Evolutionary conservation across 2,113 vertebrate species (phyloP), one percentile per base, ranked within the genome.

Genomic region (Tupaia tana): DNA sequence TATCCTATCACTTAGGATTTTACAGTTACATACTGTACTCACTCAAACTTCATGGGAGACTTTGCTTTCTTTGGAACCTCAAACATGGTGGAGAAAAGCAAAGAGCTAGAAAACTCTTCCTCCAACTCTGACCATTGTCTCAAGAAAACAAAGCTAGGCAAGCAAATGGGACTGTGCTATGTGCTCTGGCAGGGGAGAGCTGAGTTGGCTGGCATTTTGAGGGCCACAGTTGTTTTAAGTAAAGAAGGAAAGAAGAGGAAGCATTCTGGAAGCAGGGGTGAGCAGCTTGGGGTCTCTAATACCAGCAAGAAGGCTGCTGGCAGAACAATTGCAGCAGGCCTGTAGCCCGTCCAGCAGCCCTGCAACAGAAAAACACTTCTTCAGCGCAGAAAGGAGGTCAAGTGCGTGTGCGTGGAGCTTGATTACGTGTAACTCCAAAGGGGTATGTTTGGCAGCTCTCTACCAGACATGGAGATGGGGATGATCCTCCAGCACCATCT

Each of bases 371-470:
- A 83, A 63, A 6, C 43, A 31, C 24, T 14, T 12, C 27, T 31
- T 59, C 4, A 43, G 58, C 8, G 43, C 11, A 73, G 85, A 66
- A 27, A 18, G 25, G 22, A 18, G 25, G 22, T 34, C 3, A 16
- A 12, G 3, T 2, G 15, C 34, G 1, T 34, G 31, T 14, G n/a
- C 0, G 0, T 1, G 66, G 34, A 12, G 34, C 1, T 69, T 29
- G 25, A 16, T 22, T 34, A 7, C 31, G 2, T 87, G n/a, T 34
- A 70, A 74, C 56, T 59, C 43, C 11, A 58, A 75, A 61, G 66
- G 12, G 18, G 63, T 15, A 29, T 12, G 59, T 58, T 59, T 67
- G 80, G 22, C 25, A 73, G 34, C 34, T 19, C 24, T 1, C 63
- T 29, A 61, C 79, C 7, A 2, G 27, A 25, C n/a, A 13, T 84